Conservation (phyloP, 2,888 invertebrate genomes). For the Acrobasis suavella region DNA sequence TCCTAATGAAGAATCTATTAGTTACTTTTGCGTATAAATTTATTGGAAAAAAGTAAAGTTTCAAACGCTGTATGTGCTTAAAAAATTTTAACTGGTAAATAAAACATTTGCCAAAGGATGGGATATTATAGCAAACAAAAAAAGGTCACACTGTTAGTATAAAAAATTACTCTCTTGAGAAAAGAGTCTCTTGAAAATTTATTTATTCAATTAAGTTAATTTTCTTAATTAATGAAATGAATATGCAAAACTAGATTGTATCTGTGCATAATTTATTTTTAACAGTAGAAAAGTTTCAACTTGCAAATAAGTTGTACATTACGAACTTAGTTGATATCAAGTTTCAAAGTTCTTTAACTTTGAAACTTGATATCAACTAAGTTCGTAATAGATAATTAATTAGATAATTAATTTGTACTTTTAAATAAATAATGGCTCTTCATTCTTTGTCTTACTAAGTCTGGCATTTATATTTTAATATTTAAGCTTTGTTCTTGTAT, state of each 20-base stretch:
- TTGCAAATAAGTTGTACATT: not conserved
- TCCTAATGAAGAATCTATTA: too few relatives aligned
- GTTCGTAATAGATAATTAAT: too few relatives aligned
- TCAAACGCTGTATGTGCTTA: too few relatives aligned
- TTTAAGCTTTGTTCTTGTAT: not conserved
- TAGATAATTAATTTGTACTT: conserved; percentile 1
- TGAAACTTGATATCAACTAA: too few relatives aligned
- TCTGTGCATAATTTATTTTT: not conserved
- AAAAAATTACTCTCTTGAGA: too few relatives aligned
- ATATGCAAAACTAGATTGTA: not conserved
- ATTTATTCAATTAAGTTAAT: not conserved
- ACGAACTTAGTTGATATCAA: not conserved
- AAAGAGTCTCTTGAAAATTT: not conserved
- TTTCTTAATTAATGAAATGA: not conserved
- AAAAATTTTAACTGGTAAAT: too few relatives aligned
- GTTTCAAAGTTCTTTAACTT: not conserved
- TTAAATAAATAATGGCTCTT: not conserved
- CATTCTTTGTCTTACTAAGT: not conserved
- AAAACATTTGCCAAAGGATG: too few relatives aligned
- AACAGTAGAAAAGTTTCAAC: not conserved
- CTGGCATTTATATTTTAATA: not conserved
- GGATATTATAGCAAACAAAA: too few relatives aligned
- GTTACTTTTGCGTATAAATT: too few relatives aligned
- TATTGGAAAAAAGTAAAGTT: too few relatives aligned
- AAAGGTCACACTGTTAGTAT: too few relatives aligned